These are phyloP conservation scores for Stomatorhinus walkeri DNA, from an alignment of 2,797 vertebrate species.

Conservation along the genomic window DNA sequence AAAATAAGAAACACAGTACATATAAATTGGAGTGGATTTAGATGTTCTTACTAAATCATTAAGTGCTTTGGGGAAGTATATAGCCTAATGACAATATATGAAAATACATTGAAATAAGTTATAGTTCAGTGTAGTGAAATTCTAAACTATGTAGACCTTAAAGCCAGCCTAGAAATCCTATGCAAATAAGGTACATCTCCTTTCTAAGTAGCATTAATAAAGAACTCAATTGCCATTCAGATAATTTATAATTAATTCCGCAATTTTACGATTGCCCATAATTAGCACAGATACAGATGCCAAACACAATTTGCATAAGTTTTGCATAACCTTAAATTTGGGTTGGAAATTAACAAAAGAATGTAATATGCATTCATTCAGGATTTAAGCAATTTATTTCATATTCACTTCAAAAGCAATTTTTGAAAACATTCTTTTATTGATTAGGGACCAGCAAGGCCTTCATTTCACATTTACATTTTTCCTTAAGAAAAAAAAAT, in stretches of 20 bases:
- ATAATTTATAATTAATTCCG: not conserved
- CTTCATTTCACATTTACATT: not conserved
- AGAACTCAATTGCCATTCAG: not conserved
- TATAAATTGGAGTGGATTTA: not conserved
- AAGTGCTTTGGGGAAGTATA: not conserved
- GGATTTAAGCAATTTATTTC: not conserved
- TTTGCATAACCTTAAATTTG: not conserved
- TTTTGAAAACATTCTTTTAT: not conserved
- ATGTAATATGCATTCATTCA: not conserved
- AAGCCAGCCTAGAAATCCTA: not conserved
- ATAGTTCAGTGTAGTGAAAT: not conserved
- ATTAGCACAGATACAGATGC: not conserved
- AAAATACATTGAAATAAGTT: not conserved
- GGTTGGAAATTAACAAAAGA: slow-evolving; percentile 1
- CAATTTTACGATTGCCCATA: not conserved
- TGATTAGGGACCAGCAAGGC: not conserved
- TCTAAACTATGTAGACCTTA: not conserved
- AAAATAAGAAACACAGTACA: not conserved
- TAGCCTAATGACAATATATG: not conserved
- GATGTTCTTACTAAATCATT: not conserved
- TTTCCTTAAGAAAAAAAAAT: not conserved
- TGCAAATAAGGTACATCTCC: not conserved
- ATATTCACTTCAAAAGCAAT: not conserved
- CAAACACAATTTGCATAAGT: not conserved
- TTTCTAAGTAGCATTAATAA: not conserved